These are phyloP conservation scores for Drosophila falleni DNA, from an alignment of 2,888 invertebrate species.

Conservation along the genomic window DNA sequence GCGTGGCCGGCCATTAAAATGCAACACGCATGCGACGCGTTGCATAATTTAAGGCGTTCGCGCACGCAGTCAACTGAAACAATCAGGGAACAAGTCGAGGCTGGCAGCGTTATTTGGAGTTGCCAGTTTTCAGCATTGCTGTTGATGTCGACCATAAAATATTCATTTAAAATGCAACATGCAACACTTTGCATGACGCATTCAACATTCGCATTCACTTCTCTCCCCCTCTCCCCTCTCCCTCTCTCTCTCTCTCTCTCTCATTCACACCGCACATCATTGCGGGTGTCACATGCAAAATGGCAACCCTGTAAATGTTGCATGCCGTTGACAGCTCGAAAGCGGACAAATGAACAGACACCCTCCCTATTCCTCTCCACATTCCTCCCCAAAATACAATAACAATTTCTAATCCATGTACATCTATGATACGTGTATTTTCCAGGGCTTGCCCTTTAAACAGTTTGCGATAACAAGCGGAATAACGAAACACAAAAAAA, in stretches of 20 bases:
- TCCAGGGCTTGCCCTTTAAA: conserved; percentile 38
- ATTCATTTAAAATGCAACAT: conserved; percentile 79
- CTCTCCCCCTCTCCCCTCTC: neutral
- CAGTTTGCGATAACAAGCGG: conserved; percentile 55
- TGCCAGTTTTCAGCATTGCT: conserved; percentile 26
- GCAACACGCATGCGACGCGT: conserved; percentile 71
- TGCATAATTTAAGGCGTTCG: conserved; percentile 77
- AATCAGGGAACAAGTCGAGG: conserved; percentile 49
- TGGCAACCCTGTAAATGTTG: conserved; percentile 54
- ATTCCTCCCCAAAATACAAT: neutral
- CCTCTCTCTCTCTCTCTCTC: no score
- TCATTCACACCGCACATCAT: conserved; percentile 45
- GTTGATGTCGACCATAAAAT: conserved; percentile 70
- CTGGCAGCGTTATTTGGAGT: conserved; percentile 40
- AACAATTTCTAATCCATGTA: conserved; percentile 60
- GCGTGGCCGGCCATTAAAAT: conserved; percentile 64
- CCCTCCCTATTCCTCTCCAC: neutral
- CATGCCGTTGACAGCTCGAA: conserved; percentile 70
- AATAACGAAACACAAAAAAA: conserved; percentile 37
- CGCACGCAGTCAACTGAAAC: conserved; percentile 62
- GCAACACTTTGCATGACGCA: conserved; percentile 78
- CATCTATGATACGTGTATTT: conserved; percentile 15
- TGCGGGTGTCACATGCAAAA: conserved; percentile 67
- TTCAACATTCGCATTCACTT: conserved; percentile 3
- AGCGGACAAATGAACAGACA: conserved; percentile 49